These are phyloP conservation scores for Hipposideros armiger DNA, from an alignment of 2,113 vertebrate species.

Conservation along the genomic window DNA sequence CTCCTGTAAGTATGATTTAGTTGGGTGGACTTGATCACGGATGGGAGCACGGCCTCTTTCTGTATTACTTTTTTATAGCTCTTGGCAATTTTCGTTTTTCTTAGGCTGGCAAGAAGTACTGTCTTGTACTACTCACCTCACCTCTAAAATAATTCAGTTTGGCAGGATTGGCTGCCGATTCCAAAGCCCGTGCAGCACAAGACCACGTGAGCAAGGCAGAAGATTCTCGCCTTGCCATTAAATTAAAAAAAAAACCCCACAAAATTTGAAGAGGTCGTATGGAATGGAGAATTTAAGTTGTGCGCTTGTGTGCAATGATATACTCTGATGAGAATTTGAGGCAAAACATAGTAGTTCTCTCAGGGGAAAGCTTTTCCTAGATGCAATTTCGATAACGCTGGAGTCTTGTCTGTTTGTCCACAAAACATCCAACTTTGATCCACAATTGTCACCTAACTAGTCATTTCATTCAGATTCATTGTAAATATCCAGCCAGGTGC, in stretches of 20 bases:
- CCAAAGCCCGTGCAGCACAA: not conserved
- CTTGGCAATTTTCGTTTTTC: not conserved
- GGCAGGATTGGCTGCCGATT: not conserved
- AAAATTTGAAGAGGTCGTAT: not conserved
- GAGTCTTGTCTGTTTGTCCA: not conserved
- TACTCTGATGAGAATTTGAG: not conserved
- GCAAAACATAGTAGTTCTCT: not conserved
- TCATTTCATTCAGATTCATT: not conserved
- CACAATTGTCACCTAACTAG: not conserved
- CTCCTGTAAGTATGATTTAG: conserved; percentile 78
- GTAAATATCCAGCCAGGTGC: not conserved
- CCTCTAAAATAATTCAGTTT: not conserved
- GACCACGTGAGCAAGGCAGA: not conserved
- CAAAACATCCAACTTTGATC: not conserved
- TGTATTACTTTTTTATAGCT: conserved; percentile 28
- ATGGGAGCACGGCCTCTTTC: conserved; percentile 83
- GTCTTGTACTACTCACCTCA: not conserved
- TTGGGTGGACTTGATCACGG: conserved; percentile 61
- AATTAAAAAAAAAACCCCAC: not conserved
- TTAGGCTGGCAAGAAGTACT: not conserved
- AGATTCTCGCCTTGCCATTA: not conserved
- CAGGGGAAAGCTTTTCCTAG: not conserved
- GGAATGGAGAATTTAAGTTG: not conserved
- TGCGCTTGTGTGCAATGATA: not conserved
- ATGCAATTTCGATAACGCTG: not conserved